phyloP scores from a whole-genome alignment of 2,797 vertebrate genomes.

The Eulemur coronatus region DNA sequence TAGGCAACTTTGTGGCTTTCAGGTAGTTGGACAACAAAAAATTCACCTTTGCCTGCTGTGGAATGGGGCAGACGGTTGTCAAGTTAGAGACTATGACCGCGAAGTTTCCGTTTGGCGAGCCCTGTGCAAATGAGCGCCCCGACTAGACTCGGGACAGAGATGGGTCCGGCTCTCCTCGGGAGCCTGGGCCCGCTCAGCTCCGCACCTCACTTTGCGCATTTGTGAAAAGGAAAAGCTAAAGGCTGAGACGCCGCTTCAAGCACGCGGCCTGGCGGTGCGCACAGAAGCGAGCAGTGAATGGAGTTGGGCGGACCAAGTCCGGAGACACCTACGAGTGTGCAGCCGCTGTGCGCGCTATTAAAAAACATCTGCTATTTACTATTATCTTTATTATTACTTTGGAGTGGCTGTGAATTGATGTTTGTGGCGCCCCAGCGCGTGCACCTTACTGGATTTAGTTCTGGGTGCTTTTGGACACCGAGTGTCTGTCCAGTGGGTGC shows the following conservation, averaged over 20 bases:
- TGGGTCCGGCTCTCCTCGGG: fast-evolving
- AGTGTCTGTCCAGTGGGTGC: not conserved
- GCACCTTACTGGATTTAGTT: not conserved
- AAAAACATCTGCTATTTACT: not conserved
- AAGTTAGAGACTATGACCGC: not conserved
- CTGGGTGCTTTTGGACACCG: not conserved
- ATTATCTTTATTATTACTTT: not conserved
- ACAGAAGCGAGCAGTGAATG: fast-evolving
- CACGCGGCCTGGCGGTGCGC: not conserved
- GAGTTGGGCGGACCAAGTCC: not conserved
- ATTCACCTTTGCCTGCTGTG: not conserved
- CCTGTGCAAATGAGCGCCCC: fast-evolving
- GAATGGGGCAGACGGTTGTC: not conserved
- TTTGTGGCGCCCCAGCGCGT: not conserved
- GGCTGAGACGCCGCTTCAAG: not conserved
- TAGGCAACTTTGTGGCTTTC: not conserved
- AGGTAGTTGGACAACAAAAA: not conserved
- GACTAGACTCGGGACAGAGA: too few species aligned
- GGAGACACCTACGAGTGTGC: fast-evolving
- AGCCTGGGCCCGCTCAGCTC: not conserved
- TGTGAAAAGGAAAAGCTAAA: not conserved
- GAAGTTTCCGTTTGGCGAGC: too few species aligned
- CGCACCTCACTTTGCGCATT: not conserved
- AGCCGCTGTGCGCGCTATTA: not conserved
- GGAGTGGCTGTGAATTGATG: not conserved